These are phyloP conservation scores for Choristoneura rosaceana DNA, from an alignment of 2,888 invertebrate species.

Conservation along the genomic window DNA sequence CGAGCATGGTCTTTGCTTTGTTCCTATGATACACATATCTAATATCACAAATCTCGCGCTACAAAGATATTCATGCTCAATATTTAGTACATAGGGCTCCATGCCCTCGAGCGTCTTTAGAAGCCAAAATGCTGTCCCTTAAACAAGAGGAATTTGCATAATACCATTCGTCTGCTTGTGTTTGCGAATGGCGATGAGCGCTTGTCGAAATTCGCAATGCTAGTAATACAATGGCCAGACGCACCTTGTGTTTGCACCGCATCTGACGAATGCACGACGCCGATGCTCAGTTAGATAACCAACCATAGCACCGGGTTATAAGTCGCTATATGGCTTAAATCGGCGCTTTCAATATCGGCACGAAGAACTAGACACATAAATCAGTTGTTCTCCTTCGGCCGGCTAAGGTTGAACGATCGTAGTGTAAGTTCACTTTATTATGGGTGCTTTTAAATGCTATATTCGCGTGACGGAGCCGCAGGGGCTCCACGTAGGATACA, in stretches of 20 bases:
- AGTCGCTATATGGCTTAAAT: slow-evolving; percentile 55
- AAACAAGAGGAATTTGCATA: slow-evolving; percentile 72
- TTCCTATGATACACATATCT: slow-evolving; percentile 30
- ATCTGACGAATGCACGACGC: slow-evolving; percentile 61
- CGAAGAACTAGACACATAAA: slow-evolving; percentile 64
- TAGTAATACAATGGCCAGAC: slow-evolving; percentile 80
- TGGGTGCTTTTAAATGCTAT: slow-evolving; percentile 61
- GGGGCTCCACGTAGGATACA: slow-evolving; percentile 69
- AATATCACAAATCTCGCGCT: slow-evolving; percentile 23
- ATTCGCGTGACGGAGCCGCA: slow-evolving; percentile 59
- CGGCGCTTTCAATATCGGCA: slow-evolving; percentile 54
- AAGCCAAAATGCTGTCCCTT: slow-evolving; percentile 60
- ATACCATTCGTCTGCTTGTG: slow-evolving; percentile 63
- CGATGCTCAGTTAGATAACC: slow-evolving; percentile 51
- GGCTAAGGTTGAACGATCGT: slow-evolving; percentile 53
- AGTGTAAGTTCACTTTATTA: slow-evolving; percentile 67
- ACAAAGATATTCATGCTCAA: slow-evolving; percentile 18
- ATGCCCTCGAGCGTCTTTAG: slow-evolving; percentile 42
- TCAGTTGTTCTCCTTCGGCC: slow-evolving; percentile 60
- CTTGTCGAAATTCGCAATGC: slow-evolving; percentile 80
- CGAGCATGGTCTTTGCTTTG: slow-evolving; percentile 39
- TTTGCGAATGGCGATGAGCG: slow-evolving; percentile 71
- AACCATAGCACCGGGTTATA: slow-evolving; percentile 58
- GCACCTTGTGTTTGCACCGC: slow-evolving; percentile 67
- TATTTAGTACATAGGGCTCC: slow-evolving; percentile 32